Evolutionary conservation across 2,888 invertebrate genomes (phyloP).

Genomic region (Melitaea athalia): DNA sequence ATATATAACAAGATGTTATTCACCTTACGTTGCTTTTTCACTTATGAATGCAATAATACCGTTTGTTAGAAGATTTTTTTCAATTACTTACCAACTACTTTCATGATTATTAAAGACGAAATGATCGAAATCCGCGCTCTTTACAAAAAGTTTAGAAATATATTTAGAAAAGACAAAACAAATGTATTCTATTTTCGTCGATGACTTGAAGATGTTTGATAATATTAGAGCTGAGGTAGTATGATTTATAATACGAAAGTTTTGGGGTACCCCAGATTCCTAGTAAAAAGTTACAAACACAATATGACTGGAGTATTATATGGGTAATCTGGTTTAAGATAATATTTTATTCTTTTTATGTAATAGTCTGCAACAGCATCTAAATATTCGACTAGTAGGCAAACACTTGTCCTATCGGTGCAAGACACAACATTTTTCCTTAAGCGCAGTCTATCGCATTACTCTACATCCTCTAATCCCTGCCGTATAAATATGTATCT

Average conservation of each 20-base stretch:
- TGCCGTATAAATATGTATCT: no score
- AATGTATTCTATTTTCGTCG: slow-evolving; percentile 5
- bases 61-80: slow-evolving; percentile 21
- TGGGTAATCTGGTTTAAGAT: slow-evolving; percentile 6
- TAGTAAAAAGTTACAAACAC: no score
- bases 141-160: slow-evolving; percentile 10
- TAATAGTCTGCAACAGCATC: background rate
- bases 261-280: no score
- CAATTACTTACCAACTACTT: slow-evolving; percentile 13
- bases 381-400: background rate
- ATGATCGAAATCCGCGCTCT: slow-evolving; percentile 1
- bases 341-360: slow-evolving; percentile 3
- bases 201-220: slow-evolving; percentile 12
- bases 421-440: background rate
- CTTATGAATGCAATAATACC: slow-evolving; percentile 22
- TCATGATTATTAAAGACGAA: slow-evolving; percentile 8
- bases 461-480: no score
- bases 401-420: background rate
- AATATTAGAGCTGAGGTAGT: background rate
- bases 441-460: no score
- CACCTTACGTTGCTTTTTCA: slow-evolving; percentile 21
- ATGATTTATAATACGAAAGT: no score
- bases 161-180: slow-evolving; percentile 13
- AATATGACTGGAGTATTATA: no score
- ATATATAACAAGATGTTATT: slow-evolving; percentile 20